Percentiles rank a stretch among this genome's conserved stretches.
Conservation (phyloP, 2,888 invertebrate species). For the Conus canariensis region DNA sequence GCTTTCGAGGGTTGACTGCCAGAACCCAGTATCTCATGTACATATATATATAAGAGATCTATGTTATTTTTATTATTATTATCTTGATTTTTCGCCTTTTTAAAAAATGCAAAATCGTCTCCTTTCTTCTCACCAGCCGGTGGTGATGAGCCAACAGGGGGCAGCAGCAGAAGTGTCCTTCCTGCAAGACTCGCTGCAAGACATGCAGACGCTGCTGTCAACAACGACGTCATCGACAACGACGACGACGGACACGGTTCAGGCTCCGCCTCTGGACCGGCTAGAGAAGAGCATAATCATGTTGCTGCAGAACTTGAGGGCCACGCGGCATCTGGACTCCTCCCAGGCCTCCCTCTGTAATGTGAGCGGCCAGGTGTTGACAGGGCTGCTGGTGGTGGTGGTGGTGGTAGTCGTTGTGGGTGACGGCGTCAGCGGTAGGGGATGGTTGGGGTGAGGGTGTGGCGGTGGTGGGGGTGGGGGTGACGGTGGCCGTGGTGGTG, state of each 20-base stretch:
- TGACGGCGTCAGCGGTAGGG: not conserved
- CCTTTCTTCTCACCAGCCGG: not conserved
- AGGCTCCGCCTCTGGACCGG: slow-evolving; percentile 78
- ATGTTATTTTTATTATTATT: too few species aligned
- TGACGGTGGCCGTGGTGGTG: not conserved
- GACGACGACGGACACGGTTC: slow-evolving; percentile 55
- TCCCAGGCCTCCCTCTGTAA: not conserved
- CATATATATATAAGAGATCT: too few species aligned
- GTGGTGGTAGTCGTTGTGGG: not conserved
- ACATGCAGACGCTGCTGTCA: slow-evolving; percentile 75
- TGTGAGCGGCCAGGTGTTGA: not conserved
- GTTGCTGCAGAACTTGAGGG: slow-evolving; percentile 75
- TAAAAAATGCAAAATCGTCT: not conserved
- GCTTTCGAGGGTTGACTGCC: too few species aligned
- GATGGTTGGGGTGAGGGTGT: not conserved
- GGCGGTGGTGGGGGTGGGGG: not conserved
- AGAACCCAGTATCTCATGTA: too few species aligned
- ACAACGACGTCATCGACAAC: not conserved
- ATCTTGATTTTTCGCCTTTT: not conserved
- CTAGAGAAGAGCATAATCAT: slow-evolving; percentile 78
- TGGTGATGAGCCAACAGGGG: slow-evolving; percentile 47
- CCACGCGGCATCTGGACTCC: slow-evolving; percentile 28
- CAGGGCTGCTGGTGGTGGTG: too few species aligned
- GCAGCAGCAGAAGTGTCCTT: slow-evolving; percentile 75
- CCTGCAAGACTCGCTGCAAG: slow-evolving; percentile 77